A percentile compares a stretch with the other conserved stretches of the same genome.
These are phyloP conservation scores for Hermatobates lingyangjiaoensis DNA, from an alignment of 1,140 invertebrate species.

Conservation along the genomic window DNA sequence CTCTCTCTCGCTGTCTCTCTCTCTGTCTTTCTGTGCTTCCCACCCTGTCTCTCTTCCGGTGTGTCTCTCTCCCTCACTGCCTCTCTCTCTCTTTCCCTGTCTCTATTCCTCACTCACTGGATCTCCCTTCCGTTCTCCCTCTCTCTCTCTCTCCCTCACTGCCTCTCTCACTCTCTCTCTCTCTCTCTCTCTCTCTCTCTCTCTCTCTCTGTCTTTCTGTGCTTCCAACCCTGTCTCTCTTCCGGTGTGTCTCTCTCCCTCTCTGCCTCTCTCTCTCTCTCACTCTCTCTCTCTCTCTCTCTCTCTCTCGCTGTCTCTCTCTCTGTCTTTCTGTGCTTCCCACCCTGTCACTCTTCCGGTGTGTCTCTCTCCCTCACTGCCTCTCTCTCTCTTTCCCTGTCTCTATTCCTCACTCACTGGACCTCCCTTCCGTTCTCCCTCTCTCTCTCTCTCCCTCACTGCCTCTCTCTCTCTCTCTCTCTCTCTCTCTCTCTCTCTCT, in stretches of 20 bases:
- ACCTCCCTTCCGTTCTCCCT: too few species aligned
- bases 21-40: too few species aligned
- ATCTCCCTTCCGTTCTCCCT: too few species aligned
- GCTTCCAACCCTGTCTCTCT: background rate
- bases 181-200: background rate
- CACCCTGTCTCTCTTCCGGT: too few species aligned
- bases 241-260: background rate
- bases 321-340: background rate
- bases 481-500: slow-evolving; percentile 1
- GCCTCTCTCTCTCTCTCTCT: background rate
- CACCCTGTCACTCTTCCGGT: background rate
- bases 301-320: background rate
- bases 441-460: slow-evolving; percentile 1
- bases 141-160: background rate
- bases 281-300: background rate
- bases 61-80: too few species aligned
- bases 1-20: too few species aligned
- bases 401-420: background rate
- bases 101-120: too few species aligned
- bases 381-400: background rate
- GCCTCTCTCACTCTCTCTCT: background rate
- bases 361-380: background rate
- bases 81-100: too few species aligned
- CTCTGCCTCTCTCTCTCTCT: background rate
- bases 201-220: background rate